Evolutionary conservation across 2,888 invertebrate species (phyloP).

Genomic region (Orchesella flavescens): DNA sequence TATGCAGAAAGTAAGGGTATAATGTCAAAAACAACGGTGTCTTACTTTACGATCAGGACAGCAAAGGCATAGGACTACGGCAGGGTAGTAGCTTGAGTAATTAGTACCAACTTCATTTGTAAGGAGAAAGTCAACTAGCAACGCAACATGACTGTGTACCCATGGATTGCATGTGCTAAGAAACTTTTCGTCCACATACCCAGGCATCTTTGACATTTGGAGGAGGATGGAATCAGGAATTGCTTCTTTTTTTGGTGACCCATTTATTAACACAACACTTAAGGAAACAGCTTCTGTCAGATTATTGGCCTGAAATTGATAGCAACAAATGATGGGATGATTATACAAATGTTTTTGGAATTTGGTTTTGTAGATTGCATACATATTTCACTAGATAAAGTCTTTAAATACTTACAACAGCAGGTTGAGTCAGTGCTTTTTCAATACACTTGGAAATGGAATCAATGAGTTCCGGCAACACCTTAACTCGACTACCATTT

Average conservation of each 20-base stretch:
- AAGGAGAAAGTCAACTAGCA: constrained; percentile 35
- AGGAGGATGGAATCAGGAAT: constrained; percentile 24
- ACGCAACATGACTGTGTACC: constrained; percentile 42
- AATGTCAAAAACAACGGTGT: no score
- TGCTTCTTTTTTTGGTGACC: not conserved
- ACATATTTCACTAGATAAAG: not conserved
- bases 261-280: constrained; percentile 35
- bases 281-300: constrained; percentile 49
- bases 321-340: not conserved
- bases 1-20: no score
- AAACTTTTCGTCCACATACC: constrained; percentile 64
- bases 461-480: constrained; percentile 26
- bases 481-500: constrained; percentile 8
- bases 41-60: constrained; percentile 53
- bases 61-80: constrained; percentile 36
- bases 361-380: no score
- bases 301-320: constrained; percentile 31
- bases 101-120: not conserved
- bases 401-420: constrained; percentile 38
- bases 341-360: not conserved
- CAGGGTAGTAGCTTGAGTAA: not conserved
- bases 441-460: constrained; percentile 54
- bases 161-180: constrained; percentile 42
- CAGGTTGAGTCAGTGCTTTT: constrained; percentile 47
- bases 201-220: constrained; percentile 23